Percentiles rank a stretch among this genome's conserved stretches.
phyloP scores from a whole-genome alignment of 2,113 vertebrate genomes.

The Coregonus clupeaformis region DNA sequence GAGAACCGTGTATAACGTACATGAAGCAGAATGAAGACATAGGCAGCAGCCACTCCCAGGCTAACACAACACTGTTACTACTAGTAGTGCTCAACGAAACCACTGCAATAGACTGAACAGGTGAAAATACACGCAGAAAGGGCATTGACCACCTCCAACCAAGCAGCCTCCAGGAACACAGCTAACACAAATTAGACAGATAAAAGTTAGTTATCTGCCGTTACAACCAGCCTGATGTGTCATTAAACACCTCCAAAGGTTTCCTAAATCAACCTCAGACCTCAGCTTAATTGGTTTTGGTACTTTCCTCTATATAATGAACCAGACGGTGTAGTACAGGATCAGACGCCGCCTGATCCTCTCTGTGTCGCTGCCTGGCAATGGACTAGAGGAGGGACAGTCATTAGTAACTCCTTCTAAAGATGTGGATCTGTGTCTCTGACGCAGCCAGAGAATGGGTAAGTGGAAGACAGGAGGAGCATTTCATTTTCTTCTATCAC shows the following conservation, averaged over 20 bases:
- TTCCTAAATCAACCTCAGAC: not conserved
- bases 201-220: not conserved
- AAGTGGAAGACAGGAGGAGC: no score
- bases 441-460: no score
- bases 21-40: not conserved
- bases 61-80: not conserved
- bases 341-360: no score
- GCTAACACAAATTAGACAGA: not conserved
- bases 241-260: not conserved
- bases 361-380: no score
- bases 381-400: no score
- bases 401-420: no score
- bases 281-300: slow-evolving; percentile 4
- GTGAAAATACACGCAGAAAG: not conserved
- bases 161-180: not conserved
- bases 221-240: not conserved
- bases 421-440: no score
- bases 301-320: not conserved
- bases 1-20: not conserved
- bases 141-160: not conserved
- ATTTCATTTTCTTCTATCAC: no score
- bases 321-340: not conserved
- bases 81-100: no score
- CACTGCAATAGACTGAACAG: not conserved
- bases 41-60: no score